Conservation (phyloP, 2,888 invertebrate genomes). For the Synergus itoensis region DNA sequence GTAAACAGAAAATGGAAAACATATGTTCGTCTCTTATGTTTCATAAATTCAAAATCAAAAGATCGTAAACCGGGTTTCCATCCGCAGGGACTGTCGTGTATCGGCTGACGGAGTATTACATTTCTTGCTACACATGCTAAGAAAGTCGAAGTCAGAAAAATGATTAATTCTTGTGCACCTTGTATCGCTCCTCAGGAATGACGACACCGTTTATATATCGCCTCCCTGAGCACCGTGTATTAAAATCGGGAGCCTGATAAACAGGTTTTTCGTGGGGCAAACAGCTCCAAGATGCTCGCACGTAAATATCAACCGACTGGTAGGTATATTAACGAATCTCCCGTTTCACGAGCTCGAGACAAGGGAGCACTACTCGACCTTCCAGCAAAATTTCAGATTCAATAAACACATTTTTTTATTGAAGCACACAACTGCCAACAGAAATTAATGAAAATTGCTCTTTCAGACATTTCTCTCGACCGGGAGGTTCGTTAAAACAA, state of each 20-base stretch:
- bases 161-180: constrained; percentile 37
- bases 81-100: constrained; percentile 16
- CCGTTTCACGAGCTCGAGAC: constrained; percentile 16
- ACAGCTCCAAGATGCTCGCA: constrained; percentile 30
- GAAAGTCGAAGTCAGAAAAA: constrained; percentile 35
- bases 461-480: neutral
- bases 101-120: constrained; percentile 23
- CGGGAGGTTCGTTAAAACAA: neutral
- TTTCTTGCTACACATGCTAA: constrained; percentile 19
- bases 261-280: constrained; percentile 39
- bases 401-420: constrained; percentile 23
- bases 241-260: constrained; percentile 41
- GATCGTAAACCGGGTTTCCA: constrained; percentile 11
- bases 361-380: constrained; percentile 23
- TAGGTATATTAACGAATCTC: constrained; percentile 36
- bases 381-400: constrained; percentile 32
- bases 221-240: constrained; percentile 29
- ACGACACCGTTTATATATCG: constrained; percentile 41
- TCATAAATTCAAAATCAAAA: neutral
- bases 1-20: constrained; percentile 17
- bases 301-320: constrained; percentile 21
- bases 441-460: constrained; percentile 8
- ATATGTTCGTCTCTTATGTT: neutral
- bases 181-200: constrained; percentile 37
- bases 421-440: neutral